phyloP scores from a whole-genome alignment of 2,888 invertebrate genomes.

The Epinotia brunnichana region DNA sequence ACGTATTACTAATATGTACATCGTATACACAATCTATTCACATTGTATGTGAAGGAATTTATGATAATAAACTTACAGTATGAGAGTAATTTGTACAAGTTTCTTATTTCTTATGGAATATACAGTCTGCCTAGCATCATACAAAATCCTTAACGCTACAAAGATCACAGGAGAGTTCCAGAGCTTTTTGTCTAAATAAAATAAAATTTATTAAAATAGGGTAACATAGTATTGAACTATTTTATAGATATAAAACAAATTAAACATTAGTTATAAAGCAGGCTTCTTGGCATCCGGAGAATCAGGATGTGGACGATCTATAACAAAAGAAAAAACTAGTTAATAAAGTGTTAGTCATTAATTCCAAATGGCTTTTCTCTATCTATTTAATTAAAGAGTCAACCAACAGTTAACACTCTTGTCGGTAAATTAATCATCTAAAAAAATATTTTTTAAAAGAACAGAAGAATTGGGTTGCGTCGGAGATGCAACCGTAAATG shows the following conservation, averaged over 20 bases:
- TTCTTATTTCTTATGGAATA: conserved; percentile 45
- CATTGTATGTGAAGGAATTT: conserved; percentile 56
- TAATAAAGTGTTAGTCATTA: no score
- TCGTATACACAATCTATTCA: conserved; percentile 54
- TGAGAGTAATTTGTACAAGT: conserved; percentile 57
- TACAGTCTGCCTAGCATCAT: conserved; percentile 59
- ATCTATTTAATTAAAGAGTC: no score
- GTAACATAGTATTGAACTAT: conserved; percentile 73
- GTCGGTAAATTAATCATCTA: no score
- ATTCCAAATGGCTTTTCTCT: no score
- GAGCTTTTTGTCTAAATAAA: conserved; percentile 64
- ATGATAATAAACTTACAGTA: conserved; percentile 37
- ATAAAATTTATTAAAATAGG: conserved; percentile 63
- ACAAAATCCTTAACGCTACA: conserved; percentile 70
- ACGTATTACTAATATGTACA: conserved; percentile 50
- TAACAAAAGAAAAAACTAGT: conserved; percentile 56
- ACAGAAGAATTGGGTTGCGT: no score
- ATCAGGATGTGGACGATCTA: conserved; percentile 79
- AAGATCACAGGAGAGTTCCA: conserved; percentile 84
- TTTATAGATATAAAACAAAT: conserved; percentile 56
- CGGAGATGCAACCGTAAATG: no score
- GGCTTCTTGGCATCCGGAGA: conserved; percentile 82
- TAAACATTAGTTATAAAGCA: conserved; percentile 74
- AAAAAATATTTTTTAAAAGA: no score
- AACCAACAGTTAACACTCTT: no score